Conservation (phyloP, 2,113 vertebrate genomes). For the Struthidea cinerea region DNA sequence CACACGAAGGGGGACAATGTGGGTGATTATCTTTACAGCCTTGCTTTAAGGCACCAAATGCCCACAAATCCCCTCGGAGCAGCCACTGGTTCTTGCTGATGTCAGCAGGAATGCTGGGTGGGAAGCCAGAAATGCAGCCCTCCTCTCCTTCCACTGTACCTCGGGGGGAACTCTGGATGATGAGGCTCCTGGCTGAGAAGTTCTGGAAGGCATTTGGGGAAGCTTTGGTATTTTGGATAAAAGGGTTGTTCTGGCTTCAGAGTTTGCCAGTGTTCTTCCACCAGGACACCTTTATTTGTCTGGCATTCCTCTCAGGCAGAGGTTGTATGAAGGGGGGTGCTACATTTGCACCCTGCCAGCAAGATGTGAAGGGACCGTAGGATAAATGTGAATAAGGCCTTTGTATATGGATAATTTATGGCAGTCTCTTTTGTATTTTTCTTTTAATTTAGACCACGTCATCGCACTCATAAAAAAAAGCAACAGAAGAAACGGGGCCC, state of each 20-base stretch:
- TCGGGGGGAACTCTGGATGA: not conserved
- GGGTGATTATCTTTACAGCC: not conserved
- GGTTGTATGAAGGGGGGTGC: not conserved
- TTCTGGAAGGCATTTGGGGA: not conserved
- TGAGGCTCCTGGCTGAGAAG: not conserved
- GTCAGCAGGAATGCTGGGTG: not conserved
- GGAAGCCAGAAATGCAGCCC: not conserved
- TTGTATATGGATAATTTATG: slow-evolving; percentile 43
- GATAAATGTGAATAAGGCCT: slow-evolving; percentile 18
- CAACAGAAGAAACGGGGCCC: slow-evolving; percentile 66
- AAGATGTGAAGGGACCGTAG: not conserved
- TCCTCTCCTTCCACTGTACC: not conserved
- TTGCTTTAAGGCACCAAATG: not conserved
- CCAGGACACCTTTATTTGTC: not conserved
- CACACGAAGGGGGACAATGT: accelerated
- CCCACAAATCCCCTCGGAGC: not conserved
- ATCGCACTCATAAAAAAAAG: slow-evolving; percentile 69
- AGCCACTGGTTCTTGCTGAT: not conserved
- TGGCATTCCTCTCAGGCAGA: not conserved
- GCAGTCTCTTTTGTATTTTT: slow-evolving; percentile 60
- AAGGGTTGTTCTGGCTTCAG: not conserved
- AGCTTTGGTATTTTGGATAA: not conserved
- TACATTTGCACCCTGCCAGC: not conserved
- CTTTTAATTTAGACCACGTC: slow-evolving; percentile 61
- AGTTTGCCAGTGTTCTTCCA: not conserved